A percentile compares a stretch with the other conserved stretches of the same genome.
phyloP scores from a whole-genome alignment of 2,888 invertebrate genomes.

The Oscheius sp. region DNA sequence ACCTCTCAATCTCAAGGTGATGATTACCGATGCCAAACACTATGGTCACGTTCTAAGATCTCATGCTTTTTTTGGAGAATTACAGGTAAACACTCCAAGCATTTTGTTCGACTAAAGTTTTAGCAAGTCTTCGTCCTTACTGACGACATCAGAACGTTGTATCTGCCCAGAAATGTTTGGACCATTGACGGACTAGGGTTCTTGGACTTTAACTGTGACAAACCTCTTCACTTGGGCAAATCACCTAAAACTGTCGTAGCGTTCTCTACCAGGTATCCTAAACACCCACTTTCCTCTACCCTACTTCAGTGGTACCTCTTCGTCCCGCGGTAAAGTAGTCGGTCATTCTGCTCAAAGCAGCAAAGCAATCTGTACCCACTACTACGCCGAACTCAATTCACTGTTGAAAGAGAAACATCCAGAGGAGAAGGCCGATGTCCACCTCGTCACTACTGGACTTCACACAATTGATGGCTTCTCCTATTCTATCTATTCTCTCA shows the following conservation, averaged over 20 bases:
- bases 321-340: slow-evolving; percentile 36
- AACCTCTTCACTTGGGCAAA: slow-evolving; percentile 7
- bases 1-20: slow-evolving; percentile 39
- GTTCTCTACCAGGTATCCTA: slow-evolving; percentile 37
- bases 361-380: slow-evolving; percentile 36
- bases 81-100: slow-evolving; percentile 14
- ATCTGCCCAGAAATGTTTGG: slow-evolving; percentile 47
- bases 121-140: slow-evolving; percentile 51
- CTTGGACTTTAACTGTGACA: slow-evolving; percentile 42
- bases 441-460: slow-evolving; percentile 46
- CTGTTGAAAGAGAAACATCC: slow-evolving; percentile 36
- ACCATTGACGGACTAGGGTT: slow-evolving; percentile 52
- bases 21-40: slow-evolving; percentile 48
- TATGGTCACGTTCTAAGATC: slow-evolving; percentile 45
- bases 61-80: slow-evolving; percentile 25
- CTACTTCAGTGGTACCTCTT: slow-evolving; percentile 37
- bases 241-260: slow-evolving; percentile 17
- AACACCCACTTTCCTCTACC: not conserved
- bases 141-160: slow-evolving; percentile 44
- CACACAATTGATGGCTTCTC: slow-evolving; percentile 44
- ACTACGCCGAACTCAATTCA: slow-evolving; percentile 42
- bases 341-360: slow-evolving; percentile 42
- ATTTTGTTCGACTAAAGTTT: not conserved
- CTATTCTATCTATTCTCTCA: slow-evolving; percentile 41
- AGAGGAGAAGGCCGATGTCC: slow-evolving; percentile 26